Base-by-base conservation (phyloP, 2,888 invertebrate genomes). In the Trissolcus brochymenae region DNA sequence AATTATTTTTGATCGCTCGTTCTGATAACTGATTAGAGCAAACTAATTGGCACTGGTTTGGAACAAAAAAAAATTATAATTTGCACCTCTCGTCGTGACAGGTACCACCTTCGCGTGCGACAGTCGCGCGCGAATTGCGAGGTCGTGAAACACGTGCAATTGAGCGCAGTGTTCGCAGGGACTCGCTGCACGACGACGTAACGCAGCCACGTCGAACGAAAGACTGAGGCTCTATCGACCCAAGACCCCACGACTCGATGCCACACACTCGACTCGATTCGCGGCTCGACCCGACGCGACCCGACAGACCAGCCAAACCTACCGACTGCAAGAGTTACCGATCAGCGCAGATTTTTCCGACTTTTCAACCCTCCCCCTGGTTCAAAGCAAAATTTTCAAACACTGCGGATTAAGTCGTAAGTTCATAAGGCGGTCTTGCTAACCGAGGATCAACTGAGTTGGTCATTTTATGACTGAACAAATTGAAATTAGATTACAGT, bases 211-310 rank as follows among this genome's bases (percentile, higher is more conserved):
- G 90, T 90, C 91, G 89, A 90, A 90, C 89, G 90, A 90, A 91
- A 90, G 89, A 90, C 90, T 90, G 90, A 90, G 90, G 90, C 90
- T 84, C 91, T 91, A 87, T 88, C 87, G 88, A 88, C 86, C 87
- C 85, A 82, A 79, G 82, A 81, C 81, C 81, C 83, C 81, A 60
- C 78, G 78, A 80, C 78, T 79, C 81, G 79, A 78, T 78, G 79
- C 80, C 83, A 80, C 81, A 80, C 81, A 88, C 89, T 62, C 66
- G 86, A 88, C 88, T 86, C 88, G 86, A 86, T 86, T 81, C 87
- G 82, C 55, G 50, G 83, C 81, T 82, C 85, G 83, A 82, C 82
- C 82, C 85, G 80, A 82, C 86, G 82, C 83, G 66, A 81, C 53
- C 61, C 73, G 73, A 73, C 72, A 6, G 40, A 66, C 43, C 73